Evolutionary conservation across 2,888 invertebrate species (phyloP).

Genomic region (Agrochola lychnidis): DNA sequence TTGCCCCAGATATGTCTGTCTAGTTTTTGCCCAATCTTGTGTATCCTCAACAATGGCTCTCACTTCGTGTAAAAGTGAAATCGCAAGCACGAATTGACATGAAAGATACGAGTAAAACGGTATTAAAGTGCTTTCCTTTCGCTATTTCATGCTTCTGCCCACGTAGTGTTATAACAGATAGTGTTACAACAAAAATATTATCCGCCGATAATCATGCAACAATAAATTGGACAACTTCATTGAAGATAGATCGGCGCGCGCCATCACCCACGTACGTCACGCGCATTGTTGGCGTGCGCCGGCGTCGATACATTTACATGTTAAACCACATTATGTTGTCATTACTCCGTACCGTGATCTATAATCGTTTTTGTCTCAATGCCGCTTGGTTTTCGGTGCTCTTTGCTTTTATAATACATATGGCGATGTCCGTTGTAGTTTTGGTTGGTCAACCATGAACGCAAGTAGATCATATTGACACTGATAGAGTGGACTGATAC

Average conservation of each 20-base stretch:
- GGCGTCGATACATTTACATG: conserved; percentile 64
- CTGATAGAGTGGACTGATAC: conserved; percentile 46
- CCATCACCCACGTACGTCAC: conserved; percentile 86
- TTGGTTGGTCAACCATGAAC: conserved; percentile 27
- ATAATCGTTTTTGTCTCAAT: conserved; percentile 59
- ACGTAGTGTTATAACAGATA: conserved; percentile 73
- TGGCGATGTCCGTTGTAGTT: conserved; percentile 23
- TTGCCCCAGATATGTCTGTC: conserved; percentile 48
- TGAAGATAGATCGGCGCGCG: conserved; percentile 83
- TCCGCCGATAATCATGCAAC: conserved; percentile 75
- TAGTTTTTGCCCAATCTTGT: conserved; percentile 56
- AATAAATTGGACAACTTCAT: conserved; percentile 86
- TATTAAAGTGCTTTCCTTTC: conserved; percentile 68
- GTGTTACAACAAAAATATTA: conserved; percentile 81
- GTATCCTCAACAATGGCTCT: conserved; percentile 55
- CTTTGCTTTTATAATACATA: conserved; percentile 24
- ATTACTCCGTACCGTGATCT: conserved; percentile 68
- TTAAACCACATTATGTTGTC: conserved; percentile 70
- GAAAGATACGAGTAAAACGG: conserved; percentile 54
- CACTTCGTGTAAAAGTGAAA: conserved; percentile 56
- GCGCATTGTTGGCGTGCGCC: conserved; percentile 72
- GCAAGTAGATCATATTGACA: conserved; percentile 39
- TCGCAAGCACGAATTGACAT: conserved; percentile 55
- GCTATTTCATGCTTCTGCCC: conserved; percentile 71
- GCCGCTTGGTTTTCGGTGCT: conserved; percentile 40